Evolutionary conservation across 2,113 vertebrate species (phyloP).

Genomic region (Salvator merianae): DNA sequence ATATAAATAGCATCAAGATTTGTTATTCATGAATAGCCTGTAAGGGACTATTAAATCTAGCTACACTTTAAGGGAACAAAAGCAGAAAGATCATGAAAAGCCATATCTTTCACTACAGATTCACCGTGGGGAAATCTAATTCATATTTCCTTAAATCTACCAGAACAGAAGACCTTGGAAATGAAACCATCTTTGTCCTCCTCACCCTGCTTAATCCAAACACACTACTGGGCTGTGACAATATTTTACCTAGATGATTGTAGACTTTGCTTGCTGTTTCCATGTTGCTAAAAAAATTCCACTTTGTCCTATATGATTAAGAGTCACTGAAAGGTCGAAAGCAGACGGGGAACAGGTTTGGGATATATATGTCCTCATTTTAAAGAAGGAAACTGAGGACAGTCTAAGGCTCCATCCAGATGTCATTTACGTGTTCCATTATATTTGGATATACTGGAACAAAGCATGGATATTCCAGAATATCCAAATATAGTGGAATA

Average conservation of each 20-base stretch:
- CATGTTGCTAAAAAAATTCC: slow-evolving; percentile 10
- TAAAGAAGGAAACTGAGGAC: neutral
- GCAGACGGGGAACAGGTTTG: slow-evolving; percentile 17
- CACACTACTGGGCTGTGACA: slow-evolving; percentile 40
- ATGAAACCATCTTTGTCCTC: slow-evolving; percentile 44
- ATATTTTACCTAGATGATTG: slow-evolving; percentile 40
- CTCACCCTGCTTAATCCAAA: slow-evolving; percentile 41
- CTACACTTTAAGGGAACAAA: slow-evolving; percentile 52
- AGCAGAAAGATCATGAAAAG: slow-evolving; percentile 13
- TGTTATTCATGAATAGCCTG: slow-evolving; percentile 19
- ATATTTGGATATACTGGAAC: no score
- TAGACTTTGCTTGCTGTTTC: slow-evolving; percentile 11
- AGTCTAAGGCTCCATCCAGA: no score
- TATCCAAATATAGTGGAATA: no score
- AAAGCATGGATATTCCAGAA: no score
- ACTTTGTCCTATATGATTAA: neutral
- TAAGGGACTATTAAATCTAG: slow-evolving; percentile 38
- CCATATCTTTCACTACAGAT: slow-evolving; percentile 34
- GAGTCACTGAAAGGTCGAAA: slow-evolving; percentile 28
- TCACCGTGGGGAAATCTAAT: slow-evolving; percentile 46
- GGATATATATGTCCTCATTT: no score
- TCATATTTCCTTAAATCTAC: slow-evolving; percentile 54
- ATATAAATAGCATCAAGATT: slow-evolving; percentile 33
- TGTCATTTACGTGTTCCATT: no score
- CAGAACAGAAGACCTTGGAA: slow-evolving; percentile 47